Base-by-base conservation (phyloP, 2,113 vertebrate genomes). In the Ceyx margarethae region DNA sequence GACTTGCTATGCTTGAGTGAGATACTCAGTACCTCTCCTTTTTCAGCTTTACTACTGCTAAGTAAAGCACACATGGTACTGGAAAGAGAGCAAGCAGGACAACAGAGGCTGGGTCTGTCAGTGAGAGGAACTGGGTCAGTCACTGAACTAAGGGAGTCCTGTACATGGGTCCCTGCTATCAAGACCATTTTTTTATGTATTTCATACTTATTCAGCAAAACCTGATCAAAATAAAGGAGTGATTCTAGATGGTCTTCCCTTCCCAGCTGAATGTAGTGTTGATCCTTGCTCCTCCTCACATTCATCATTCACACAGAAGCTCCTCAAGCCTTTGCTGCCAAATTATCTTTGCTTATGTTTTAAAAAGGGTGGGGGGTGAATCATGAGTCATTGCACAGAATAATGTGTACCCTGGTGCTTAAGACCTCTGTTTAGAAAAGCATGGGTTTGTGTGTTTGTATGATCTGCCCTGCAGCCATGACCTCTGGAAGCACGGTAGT, bases 361-460 rank as follows among this genome's bases (percentile, higher is more conserved):
- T 66, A 3, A n/a, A 45, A 66, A 65, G 16, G 15, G 22, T 2
- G 9, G 9, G 13, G 5, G 3, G 18, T 33, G 29, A 74, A 51
- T 60, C 11, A 21, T 61, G n/a, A 72, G 16, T 81, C n/a, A 43
- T 90, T 64, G 31, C 26, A 75, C 9, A 76, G 62, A 74, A 89
- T 92, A 89, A 60, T 74, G 43, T 67, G 64, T 68, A 86, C 81
- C 57, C 74, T 80, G 25, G 8, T 82, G 58, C 75, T 85, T 60
- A 74, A 89, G 58, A 21, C 37, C n/a, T 89, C 64, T 89, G 31
- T 79, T 94, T 66, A 89, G 87, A 54, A 87, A 91, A 91, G 42
- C 51, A 26, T 3, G 50, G 1, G 10, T 76, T 82, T 76, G 42
- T 82, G 78, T 58, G 21, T 92, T 89, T 91, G 46, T 28, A 22